A percentile compares a stretch with the other conserved stretches of the same genome.
These are phyloP conservation scores for Theonella swinhoei DNA, from an alignment of 37 sponge, comb jelly and placozoan species.

Conservation along the genomic window DNA sequence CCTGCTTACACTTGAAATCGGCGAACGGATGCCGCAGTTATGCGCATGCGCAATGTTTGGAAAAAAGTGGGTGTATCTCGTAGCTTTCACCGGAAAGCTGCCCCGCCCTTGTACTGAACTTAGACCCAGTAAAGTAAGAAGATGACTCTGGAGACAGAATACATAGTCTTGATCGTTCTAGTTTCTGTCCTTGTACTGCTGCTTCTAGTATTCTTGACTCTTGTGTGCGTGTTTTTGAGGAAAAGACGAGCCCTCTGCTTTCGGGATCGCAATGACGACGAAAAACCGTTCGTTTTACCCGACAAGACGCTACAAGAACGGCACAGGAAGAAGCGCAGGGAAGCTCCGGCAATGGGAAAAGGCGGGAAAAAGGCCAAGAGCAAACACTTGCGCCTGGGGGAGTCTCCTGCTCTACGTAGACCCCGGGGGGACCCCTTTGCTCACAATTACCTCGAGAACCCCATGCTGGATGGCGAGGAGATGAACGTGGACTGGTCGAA, in stretches of 20 bases:
- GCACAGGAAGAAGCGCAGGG: neutral
- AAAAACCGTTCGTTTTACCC: conserved; percentile 8
- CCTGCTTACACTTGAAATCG: too few relatives aligned
- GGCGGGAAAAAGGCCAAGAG: neutral
- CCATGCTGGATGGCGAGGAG: conserved; percentile 42
- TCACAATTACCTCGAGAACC: conserved; percentile 43
- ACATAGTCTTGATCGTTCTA: conserved; percentile 2
- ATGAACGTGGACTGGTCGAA: conserved; percentile 62
- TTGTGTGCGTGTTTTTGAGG: conserved; percentile 16
- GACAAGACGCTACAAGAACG: conserved; percentile 16
- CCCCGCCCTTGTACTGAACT: conserved; percentile 18
- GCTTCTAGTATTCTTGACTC: neutral
- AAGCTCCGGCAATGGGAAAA: neutral
- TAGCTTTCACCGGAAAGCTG: neutral
- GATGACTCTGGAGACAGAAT: neutral
- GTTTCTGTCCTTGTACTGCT: conserved; percentile 37
- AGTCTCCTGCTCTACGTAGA: neutral
- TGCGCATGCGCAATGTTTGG: neutral
- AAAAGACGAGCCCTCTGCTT: conserved; percentile 57
- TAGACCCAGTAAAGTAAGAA: neutral
- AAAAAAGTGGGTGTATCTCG: conserved; percentile 50
- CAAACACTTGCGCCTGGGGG: neutral
- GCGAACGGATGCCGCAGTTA: too few relatives aligned
- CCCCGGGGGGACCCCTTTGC: conserved; percentile 49
- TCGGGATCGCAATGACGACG: neutral